Percentiles rank a stretch among this genome's conserved stretches.
phyloP scores from a whole-genome alignment of 2,797 vertebrate genomes.

The Eptatretus atami region DNA sequence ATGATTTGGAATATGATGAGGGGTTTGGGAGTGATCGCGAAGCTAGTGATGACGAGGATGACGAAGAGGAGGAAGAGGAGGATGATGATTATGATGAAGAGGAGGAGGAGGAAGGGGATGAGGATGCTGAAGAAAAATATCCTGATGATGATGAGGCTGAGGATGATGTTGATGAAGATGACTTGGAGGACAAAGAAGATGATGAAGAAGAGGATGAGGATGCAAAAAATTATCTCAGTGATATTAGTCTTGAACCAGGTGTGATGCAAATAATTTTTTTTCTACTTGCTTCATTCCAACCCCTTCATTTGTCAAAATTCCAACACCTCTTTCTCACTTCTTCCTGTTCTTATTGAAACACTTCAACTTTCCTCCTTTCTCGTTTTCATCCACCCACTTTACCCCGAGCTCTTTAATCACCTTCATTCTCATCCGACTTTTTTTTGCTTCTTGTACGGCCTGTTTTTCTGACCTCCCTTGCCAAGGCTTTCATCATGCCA shows the following conservation, averaged over 20 bases:
- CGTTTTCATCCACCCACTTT: not conserved
- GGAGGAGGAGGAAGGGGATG: slow-evolving; percentile 40
- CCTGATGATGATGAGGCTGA: slow-evolving; percentile 89
- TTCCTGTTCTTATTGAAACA: not conserved
- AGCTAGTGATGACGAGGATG: no score
- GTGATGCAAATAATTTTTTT: slow-evolving; percentile 8
- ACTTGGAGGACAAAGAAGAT: slow-evolving; percentile 19
- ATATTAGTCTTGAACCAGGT: slow-evolving; percentile 93
- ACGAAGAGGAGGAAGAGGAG: slow-evolving; percentile 16
- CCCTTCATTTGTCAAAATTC: slow-evolving; percentile 1
- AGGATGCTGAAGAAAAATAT: slow-evolving; percentile 51
- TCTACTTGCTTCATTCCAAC: no score
- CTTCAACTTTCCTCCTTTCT: not conserved
- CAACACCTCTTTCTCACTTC: not conserved
- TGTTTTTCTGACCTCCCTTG: slow-evolving; percentile 8
- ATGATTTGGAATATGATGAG: no score
- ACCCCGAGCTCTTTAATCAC: not conserved
- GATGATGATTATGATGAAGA: slow-evolving; percentile 43
- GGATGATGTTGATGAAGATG: slow-evolving; percentile 36
- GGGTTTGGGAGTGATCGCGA: no score
- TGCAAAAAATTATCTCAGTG: slow-evolving; percentile 49
- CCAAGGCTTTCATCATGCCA: slow-evolving; percentile 65
- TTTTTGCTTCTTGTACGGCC: not conserved
- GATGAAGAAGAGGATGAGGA: slow-evolving; percentile 48
- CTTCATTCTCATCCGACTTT: slow-evolving; percentile 5